Base-by-base conservation (phyloP, 1,140 invertebrate species). In the Halyomorpha halys region DNA sequence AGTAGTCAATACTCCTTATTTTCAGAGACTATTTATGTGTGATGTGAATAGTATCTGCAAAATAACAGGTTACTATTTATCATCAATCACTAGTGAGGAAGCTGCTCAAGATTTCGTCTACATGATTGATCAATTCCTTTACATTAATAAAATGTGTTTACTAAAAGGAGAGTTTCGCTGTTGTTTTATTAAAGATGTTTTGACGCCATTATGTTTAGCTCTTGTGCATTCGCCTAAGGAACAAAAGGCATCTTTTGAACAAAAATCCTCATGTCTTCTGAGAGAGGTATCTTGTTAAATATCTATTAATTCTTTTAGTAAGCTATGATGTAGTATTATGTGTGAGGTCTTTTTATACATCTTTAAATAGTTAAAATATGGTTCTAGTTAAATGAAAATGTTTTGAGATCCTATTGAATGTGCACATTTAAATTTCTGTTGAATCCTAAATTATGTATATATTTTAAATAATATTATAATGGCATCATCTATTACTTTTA, bases 11-110 rank as follows among this genome's bases (percentile, higher is more conserved):
- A 18, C 21, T 18, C 21, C 59, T 1, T 65, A 45, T 62, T 65
- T 62, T 34, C 64, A 65, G 53, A 61, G 64, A 47, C 61, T 59
- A 49, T 61, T 65, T 30, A 30, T 44, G 18, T 65, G 64, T 61
- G 64, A 65, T 21, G 45, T 62, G 1, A 13, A 15, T 8, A 61
- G 27, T n/a, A 11, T 62, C 14, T 62, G 59, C n/a, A 39, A 19
- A 44, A 18, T 62, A 13, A 19, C 44, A 11, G 44, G 30, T 8
- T 21, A 23, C 39, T 59, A 51, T n/a, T 54, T 65, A 11, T 45
- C 15, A 8, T 34, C 44, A 4, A 47, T 49, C n/a, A 44, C 19
- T n/a, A 34, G 16, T 27, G 16, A 11, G 2, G 23, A 19, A 18
- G 30, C 47, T 5, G 8, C 39, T 44, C 16, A 30, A 15, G 45